Evolutionary conservation across 2,797 vertebrate genomes (phyloP), one percentile per base, ranked within the genome.

Genomic region (Lindbergichthys nudifrons): DNA sequence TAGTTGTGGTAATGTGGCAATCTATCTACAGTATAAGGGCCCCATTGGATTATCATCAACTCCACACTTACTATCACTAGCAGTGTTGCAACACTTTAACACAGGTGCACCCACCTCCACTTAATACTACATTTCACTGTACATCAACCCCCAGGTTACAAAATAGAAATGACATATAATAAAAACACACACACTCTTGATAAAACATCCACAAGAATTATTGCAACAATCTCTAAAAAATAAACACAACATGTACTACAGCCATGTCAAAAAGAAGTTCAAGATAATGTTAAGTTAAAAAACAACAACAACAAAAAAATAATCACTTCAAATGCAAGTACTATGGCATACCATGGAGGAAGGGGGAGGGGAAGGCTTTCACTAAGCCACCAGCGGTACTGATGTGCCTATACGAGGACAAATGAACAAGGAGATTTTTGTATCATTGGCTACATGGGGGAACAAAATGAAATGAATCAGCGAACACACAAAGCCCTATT

Each of bases 211-310:
- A 93, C 86, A 65, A 93, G 82, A 94, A 94, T 93, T 93, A 95
- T 93, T 94, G 93, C 94, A 95, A 92, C 92, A 94, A 92, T 94
- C 93, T 94, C 93, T 93, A 94, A 93, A 88, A 88, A 89, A 88
- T 83, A 84, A 93, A 93, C 87, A 94, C 87, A 88, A 92, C 60
- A 86, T 87, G 83, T 87, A 93, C 85, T 93, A 90, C 91, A 92
- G 86, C 89, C 91, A 91, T 89, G 86, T 88, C 76, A 84, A 89
- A 85, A 85, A 88, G 88, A 83, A 84, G 71, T 84, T 89, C 78
- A 83, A 89, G 80, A 79, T 89, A 87, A 92, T 74, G 68, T 75
- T 87, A 88, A 89, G 77, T 87, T 77, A 81, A 82, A 86, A 83
- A 88, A 26, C 26, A 26, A 36, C 32, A 36, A 36, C 32, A 88